Conservation (phyloP, 2,888 invertebrate genomes). For the Apamea anceps region DNA sequence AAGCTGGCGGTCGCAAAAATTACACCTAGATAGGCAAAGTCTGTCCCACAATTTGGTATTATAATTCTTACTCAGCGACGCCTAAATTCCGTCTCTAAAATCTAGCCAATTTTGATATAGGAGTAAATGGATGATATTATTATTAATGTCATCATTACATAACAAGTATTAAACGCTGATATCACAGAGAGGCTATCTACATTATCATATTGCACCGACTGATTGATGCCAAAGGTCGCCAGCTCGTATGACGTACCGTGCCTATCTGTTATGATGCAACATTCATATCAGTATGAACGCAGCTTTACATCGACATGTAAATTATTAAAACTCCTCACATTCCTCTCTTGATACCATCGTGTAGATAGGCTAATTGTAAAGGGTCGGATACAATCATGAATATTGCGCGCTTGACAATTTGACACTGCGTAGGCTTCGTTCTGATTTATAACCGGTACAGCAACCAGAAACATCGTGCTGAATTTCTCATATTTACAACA, state of each 20-base stretch:
- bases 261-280: constrained; percentile 49
- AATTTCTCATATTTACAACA: constrained; percentile 55
- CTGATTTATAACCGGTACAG: constrained; percentile 54
- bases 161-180: constrained; percentile 36
- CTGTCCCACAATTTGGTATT: constrained; percentile 5
- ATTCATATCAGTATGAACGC: constrained; percentile 22
- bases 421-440: constrained; percentile 54
- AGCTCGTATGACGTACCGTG: constrained; percentile 36
- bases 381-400: constrained; percentile 55
- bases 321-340: constrained; percentile 46
- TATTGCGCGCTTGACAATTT: constrained; percentile 56
- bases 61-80: neutral
- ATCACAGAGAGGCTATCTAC: constrained; percentile 59
- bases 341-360: constrained; percentile 39
- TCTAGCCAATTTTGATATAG: neutral
- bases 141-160: neutral
- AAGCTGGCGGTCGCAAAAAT: neutral
- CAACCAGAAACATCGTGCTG: constrained; percentile 22
- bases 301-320: constrained; percentile 40
- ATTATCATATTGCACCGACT: constrained; percentile 76
- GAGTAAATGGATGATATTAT: neutral
- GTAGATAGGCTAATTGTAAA: constrained; percentile 58
- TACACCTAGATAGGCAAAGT: neutral
- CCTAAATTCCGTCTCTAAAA: constrained; percentile 5
- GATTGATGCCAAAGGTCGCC: constrained; percentile 83